Conservation (phyloP, 2,113 vertebrate genomes). For the Ramphastos sulfuratus region DNA sequence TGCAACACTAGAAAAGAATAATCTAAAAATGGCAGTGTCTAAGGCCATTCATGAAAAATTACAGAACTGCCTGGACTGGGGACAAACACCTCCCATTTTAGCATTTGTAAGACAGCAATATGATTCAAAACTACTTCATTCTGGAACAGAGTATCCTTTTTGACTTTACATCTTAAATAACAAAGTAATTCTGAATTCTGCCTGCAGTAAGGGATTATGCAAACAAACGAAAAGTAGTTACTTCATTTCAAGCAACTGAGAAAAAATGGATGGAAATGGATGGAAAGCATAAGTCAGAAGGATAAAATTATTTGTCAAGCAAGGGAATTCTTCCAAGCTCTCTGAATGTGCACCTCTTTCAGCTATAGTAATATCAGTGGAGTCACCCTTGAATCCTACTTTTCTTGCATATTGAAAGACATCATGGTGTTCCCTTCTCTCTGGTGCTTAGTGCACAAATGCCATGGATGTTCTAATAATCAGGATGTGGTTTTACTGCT, state of each 20-base stretch:
- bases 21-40: neutral
- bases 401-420: neutral
- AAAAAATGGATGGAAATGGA: neutral
- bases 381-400: neutral
- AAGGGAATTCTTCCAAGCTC: neutral
- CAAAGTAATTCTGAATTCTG: neutral
- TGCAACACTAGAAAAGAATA: neutral
- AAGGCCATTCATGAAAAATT: neutral
- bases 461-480: fast-evolving
- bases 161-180: neutral
- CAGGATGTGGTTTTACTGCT: neutral
- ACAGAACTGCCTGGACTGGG: neutral
- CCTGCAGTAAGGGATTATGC: neutral
- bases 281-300: neutral
- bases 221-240: neutral
- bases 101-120: neutral
- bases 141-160: neutral
- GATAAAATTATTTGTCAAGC: neutral
- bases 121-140: neutral
- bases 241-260: neutral
- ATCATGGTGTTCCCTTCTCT: neutral
- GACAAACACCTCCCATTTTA: neutral
- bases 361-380: neutral
- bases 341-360: neutral
- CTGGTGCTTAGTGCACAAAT: neutral